Conservation (phyloP, 2,797 vertebrate species). For the Tangara arthus region DNA sequence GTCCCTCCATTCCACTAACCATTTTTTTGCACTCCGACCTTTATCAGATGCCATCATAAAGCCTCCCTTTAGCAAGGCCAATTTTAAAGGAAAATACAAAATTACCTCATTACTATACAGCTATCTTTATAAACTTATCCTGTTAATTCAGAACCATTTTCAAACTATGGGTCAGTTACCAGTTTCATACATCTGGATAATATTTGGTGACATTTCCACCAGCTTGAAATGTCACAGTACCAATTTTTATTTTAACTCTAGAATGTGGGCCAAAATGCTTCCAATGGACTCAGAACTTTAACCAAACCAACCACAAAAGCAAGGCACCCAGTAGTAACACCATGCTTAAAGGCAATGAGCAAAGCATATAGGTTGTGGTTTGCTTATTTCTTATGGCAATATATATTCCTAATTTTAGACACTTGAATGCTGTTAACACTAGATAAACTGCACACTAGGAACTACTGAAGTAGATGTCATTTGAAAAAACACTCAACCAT, state of each 20-base stretch:
- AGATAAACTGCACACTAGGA: constrained; percentile 6
- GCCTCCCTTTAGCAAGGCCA: neutral
- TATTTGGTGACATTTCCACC: neutral
- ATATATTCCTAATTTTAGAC: neutral
- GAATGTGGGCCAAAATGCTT: neutral
- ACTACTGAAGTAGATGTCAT: neutral
- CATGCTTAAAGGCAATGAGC: neutral
- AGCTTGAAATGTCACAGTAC: neutral
- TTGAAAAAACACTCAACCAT: neutral
- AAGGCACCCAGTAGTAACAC: neutral
- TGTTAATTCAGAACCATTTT: neutral
- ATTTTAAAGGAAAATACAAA: neutral
- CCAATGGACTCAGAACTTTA: neutral
- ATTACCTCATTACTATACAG: neutral
- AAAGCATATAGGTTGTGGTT: neutral
- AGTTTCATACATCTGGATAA: neutral
- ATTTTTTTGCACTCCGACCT: neutral
- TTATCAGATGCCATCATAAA: neutral
- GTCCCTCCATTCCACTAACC: neutral
- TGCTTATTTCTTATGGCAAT: neutral
- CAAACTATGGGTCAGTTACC: neutral
- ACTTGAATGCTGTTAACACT: neutral
- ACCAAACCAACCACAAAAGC: neutral
- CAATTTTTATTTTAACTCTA: neutral
- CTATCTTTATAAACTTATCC: neutral